These are phyloP conservation scores for Syritta pipiens DNA, from an alignment of 2,888 invertebrate species.

Conservation along the genomic window DNA sequence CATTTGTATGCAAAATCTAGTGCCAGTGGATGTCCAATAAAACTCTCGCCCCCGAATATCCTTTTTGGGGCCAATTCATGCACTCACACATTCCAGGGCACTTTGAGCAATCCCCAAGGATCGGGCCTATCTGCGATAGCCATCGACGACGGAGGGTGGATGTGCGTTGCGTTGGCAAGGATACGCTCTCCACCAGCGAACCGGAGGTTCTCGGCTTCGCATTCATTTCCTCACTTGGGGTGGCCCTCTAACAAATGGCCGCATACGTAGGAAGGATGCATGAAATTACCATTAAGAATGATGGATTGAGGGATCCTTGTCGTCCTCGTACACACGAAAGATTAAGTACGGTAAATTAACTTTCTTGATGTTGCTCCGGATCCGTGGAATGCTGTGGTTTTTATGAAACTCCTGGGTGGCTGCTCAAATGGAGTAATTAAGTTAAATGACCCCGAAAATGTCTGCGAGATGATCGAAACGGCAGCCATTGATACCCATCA, in stretches of 20 bases:
- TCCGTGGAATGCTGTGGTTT: slow-evolving; percentile 4
- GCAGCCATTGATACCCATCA: slow-evolving; percentile 26
- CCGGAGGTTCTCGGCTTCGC: slow-evolving; percentile 27
- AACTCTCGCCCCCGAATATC: slow-evolving; percentile 51
- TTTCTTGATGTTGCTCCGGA: slow-evolving; percentile 42
- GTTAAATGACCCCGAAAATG: slow-evolving; percentile 43
- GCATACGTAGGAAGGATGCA: slow-evolving; percentile 63
- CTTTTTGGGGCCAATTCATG: slow-evolving; percentile 53
- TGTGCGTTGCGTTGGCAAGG: slow-evolving; percentile 33
- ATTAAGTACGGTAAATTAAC: slow-evolving; percentile 65
- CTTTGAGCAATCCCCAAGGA: slow-evolving; percentile 56
- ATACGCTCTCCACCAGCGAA: slow-evolving; percentile 22
- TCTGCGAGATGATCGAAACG: not conserved
- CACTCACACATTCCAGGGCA: slow-evolving; percentile 59
- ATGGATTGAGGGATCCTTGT: slow-evolving; percentile 52
- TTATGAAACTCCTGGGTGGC: too few relatives aligned
- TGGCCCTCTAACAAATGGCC: slow-evolving; percentile 55
- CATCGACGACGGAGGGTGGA: not conserved
- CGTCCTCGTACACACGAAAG: slow-evolving; percentile 49
- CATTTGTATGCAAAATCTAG: slow-evolving; percentile 68
- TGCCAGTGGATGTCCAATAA: slow-evolving; percentile 64
- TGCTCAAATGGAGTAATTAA: slow-evolving; percentile 33
- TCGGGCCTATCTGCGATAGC: slow-evolving; percentile 19
- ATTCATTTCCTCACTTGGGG: slow-evolving; percentile 36
- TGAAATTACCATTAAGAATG: slow-evolving; percentile 67